A percentile compares a stretch with the other conserved stretches of the same genome.
phyloP scores from a whole-genome alignment of 2,888 invertebrate species.

The Nomada goodeniana region DNA sequence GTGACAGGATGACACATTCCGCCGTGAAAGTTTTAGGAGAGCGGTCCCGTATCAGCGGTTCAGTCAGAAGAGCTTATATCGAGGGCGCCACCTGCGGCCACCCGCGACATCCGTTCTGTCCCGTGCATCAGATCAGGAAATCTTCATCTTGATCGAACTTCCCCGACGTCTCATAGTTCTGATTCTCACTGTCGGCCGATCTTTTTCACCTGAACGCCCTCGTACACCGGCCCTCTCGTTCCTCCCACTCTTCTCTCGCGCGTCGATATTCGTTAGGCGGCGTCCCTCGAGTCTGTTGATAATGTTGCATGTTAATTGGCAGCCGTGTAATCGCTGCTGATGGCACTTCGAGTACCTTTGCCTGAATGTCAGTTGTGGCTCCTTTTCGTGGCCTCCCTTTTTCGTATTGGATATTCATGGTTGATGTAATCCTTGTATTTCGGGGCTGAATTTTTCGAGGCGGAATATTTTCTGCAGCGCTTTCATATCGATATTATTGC shows the following conservation, averaged over 20 bases:
- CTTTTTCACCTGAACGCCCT: conserved; percentile 70
- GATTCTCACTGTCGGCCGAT: conserved; percentile 72
- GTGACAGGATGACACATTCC: conserved; percentile 84
- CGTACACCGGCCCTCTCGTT: conserved; percentile 36
- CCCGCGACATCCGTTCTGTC: conserved; percentile 78
- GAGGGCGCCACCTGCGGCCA: conserved; percentile 83
- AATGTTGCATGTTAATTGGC: conserved; percentile 22
- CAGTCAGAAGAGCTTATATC: conserved; percentile 77
- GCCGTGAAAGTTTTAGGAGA: conserved; percentile 80
- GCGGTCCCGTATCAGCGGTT: conserved; percentile 77
- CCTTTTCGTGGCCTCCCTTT: not conserved
- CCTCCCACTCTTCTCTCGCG: conserved; percentile 9
- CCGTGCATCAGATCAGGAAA: conserved; percentile 73
- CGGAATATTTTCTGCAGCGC: too few relatives aligned
- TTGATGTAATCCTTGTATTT: too few relatives aligned
- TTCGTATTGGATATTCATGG: not conserved
- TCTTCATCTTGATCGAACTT: conserved; percentile 80
- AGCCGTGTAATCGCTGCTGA: too few relatives aligned
- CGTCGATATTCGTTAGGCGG: conserved; percentile 18
- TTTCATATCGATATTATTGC: too few relatives aligned
- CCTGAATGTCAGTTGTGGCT: too few relatives aligned
- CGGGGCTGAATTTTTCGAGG: too few relatives aligned
- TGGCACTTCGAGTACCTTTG: too few relatives aligned
- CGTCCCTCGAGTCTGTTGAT: not conserved
- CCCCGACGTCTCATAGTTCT: conserved; percentile 73